Percentiles rank a stretch among this genome's conserved stretches.
phyloP scores from a whole-genome alignment of 2,888 invertebrate genomes.

The Melieria picta region DNA sequence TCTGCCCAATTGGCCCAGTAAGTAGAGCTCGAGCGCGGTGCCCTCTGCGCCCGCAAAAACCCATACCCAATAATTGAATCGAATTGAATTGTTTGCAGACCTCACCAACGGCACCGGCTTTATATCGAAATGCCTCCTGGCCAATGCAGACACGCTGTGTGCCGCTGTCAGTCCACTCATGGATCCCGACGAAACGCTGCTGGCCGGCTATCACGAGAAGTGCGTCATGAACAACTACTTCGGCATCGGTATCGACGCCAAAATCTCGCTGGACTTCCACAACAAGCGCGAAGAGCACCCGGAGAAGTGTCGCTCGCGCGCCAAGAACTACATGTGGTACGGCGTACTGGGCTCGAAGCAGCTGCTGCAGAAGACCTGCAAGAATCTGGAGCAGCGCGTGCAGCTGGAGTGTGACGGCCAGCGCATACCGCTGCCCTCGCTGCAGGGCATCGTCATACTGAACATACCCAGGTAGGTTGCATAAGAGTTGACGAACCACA shows the following conservation, averaged over 20 bases:
- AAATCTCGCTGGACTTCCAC: conserved; percentile 96
- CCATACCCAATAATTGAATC: background rate
- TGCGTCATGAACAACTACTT: conserved; percentile 99
- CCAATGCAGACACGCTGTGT: conserved; percentile 95
- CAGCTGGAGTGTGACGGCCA: conserved; percentile 97
- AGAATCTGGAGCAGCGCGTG: conserved; percentile 94
- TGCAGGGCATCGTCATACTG: conserved; percentile 96
- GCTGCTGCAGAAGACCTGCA: conserved; percentile 89
- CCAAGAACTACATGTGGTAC: conserved; percentile 97
- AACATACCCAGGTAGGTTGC: conserved; percentile 85
- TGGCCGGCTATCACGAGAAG: conserved; percentile 90
- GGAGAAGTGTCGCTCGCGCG: conserved; percentile 92
- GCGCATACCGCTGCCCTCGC: conserved; percentile 91
- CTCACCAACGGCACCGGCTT: conserved; percentile 75
- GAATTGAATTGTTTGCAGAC: conserved; percentile 15
- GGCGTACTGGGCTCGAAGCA: conserved; percentile 81
- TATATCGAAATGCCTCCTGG: conserved; percentile 93
- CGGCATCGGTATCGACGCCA: conserved; percentile 97
- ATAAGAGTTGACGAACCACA: background rate
- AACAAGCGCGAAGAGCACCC: conserved; percentile 97
- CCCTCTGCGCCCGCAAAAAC: background rate
- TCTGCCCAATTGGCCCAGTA: conserved; percentile 88
- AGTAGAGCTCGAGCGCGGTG: conserved; percentile 52
- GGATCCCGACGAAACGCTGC: conserved; percentile 88
- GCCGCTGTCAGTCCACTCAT: conserved; percentile 96